Conservation (phyloP, 2,797 vertebrate genomes). For the Phalanger gymnotis region DNA sequence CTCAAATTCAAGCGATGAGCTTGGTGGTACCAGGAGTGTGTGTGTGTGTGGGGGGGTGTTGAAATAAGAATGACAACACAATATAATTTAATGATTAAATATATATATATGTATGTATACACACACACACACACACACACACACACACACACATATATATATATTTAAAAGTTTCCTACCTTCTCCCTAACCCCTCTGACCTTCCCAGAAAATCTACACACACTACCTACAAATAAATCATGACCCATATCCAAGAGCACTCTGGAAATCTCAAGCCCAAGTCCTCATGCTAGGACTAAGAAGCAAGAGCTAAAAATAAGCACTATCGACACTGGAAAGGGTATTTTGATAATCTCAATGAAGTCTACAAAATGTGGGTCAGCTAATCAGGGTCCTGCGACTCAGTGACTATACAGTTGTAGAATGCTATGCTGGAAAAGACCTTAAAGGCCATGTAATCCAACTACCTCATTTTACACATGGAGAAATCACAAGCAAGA, state of each 20-base stretch:
- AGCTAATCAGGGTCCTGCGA: slow-evolving; percentile 2
- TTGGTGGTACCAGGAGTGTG: background rate
- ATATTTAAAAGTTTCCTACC: background rate
- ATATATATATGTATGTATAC: no score
- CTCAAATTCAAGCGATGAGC: slow-evolving; percentile 5
- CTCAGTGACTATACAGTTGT: background rate
- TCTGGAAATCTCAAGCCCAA: slow-evolving; percentile 56
- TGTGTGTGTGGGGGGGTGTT: background rate
- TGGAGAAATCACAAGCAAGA: background rate
- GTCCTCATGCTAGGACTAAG: slow-evolving; percentile 56
- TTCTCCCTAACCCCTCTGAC: background rate
- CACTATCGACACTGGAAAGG: slow-evolving; percentile 52
- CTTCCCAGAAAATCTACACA: slow-evolving; percentile 50
- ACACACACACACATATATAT: no score
- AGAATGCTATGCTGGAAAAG: background rate
- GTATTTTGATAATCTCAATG: slow-evolving; percentile 64
- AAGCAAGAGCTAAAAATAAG: slow-evolving; percentile 78
- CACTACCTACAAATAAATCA: slow-evolving; percentile 68
- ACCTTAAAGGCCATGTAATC: background rate
- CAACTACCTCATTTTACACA: background rate
- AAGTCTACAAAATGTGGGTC: slow-evolving; percentile 16
- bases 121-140: no score
- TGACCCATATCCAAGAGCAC: slow-evolving; percentile 62
- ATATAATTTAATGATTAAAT: background rate
- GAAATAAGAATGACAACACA: background rate